phyloP scores from a whole-genome alignment of 2,888 invertebrate genomes.

The Tetramorium bicarinatum region DNA sequence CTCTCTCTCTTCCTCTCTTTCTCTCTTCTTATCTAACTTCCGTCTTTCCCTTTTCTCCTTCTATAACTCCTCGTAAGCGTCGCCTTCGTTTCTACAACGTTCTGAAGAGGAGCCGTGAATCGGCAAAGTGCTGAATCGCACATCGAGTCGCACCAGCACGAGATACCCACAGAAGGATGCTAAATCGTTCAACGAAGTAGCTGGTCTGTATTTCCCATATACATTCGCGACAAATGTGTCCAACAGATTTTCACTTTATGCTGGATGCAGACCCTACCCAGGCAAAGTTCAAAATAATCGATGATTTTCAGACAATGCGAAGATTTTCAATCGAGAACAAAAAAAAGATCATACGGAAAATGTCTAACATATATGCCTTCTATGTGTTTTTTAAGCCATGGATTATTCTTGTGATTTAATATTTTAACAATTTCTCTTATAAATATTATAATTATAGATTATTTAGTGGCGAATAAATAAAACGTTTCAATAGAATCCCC shows the following conservation, averaged over 20 bases:
- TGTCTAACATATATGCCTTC: neutral
- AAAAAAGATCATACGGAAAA: neutral
- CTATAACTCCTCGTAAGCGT: slow-evolving; percentile 57
- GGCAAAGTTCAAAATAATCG: neutral
- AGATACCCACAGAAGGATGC: slow-evolving; percentile 27
- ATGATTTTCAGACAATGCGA: neutral
- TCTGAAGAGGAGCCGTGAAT: slow-evolving; percentile 69
- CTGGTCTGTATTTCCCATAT: neutral
- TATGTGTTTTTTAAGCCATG: neutral
- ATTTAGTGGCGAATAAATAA: neutral
- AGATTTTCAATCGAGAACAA: neutral
- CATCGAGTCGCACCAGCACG: slow-evolving; percentile 9
- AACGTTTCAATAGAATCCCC: slow-evolving; percentile 16
- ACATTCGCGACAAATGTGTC: slow-evolving; percentile 18
- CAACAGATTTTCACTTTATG: neutral
- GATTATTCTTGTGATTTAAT: slow-evolving; percentile 9
- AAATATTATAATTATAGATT: slow-evolving; percentile 16
- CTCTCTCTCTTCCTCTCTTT: slow-evolving; percentile 35
- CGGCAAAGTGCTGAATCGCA: slow-evolving; percentile 43
- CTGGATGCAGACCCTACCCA: no score
- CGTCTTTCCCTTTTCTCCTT: slow-evolving; percentile 56
- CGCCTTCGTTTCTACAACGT: slow-evolving; percentile 56
- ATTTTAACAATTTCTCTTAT: neutral
- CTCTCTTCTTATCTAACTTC: slow-evolving; percentile 47
- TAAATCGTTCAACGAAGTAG: slow-evolving; percentile 37